Evolutionary conservation across 2,888 invertebrate genomes (phyloP).

Genomic region (Drosophila siamana): DNA sequence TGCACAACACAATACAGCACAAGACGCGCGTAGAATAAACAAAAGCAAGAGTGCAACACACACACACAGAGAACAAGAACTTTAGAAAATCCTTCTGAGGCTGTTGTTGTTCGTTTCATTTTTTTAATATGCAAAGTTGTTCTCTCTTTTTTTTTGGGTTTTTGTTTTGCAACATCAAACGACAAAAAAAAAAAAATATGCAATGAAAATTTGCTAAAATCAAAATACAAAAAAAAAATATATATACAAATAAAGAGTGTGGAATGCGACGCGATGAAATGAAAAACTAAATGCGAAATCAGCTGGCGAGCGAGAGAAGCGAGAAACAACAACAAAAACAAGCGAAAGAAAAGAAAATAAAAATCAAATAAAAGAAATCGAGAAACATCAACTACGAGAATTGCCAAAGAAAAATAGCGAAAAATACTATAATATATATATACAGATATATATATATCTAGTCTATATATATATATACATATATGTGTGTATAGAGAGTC

Average conservation of each 20-base stretch:
- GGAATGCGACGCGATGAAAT: conserved; percentile 36
- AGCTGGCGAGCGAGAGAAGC: conserved; percentile 10
- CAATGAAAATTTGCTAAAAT: conserved; percentile 28
- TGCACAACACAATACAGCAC: background rate
- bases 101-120: too few species aligned
- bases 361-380: background rate
- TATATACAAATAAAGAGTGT: conserved; percentile 1
- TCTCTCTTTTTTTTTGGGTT: conserved; percentile 40
- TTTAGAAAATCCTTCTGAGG: background rate
- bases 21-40: too few species aligned
- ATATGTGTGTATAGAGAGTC: too few species aligned
- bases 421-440: background rate
- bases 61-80: too few species aligned
- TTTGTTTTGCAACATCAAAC: conserved; percentile 45
- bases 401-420: conserved; percentile 7
- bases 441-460: too few species aligned
- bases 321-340: background rate
- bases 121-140: background rate
- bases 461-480: too few species aligned
- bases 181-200: too few species aligned
- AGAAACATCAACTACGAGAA: conserved; percentile 13
- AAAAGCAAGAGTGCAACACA: too few species aligned
- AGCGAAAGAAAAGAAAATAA: background rate
- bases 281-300: conserved; percentile 46
- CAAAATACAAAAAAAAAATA: background rate